Evolutionary conservation across 2,113 vertebrate species (phyloP).

Genomic region (Dipodomys merriami): DNA sequence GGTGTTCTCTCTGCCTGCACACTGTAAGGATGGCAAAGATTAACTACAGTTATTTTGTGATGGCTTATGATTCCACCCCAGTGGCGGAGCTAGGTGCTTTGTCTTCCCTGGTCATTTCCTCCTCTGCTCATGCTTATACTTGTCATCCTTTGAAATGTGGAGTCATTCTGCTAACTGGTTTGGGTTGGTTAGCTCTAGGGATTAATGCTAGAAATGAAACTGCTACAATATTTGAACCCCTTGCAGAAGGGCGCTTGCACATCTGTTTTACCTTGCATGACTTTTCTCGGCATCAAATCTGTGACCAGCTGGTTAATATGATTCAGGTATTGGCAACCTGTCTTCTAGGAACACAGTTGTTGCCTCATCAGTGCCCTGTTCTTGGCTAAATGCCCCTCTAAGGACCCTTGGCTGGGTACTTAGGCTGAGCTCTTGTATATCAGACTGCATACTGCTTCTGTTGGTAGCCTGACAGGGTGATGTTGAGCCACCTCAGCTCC

Average conservation of each 20-base stretch:
- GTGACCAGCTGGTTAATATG: not conserved
- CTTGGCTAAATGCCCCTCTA: not conserved
- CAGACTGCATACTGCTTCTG: rapidly evolving
- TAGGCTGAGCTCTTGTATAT: rapidly evolving
- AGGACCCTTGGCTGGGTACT: rapidly evolving
- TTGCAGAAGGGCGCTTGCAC: too few relatives aligned
- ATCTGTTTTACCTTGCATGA: not conserved
- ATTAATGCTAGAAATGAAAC: not conserved
- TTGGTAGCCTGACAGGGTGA: not conserved
- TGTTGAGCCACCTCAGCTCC: not conserved
- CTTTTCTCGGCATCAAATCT: not conserved
- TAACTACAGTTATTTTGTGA: not conserved
- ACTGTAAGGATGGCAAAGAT: not conserved
- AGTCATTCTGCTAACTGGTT: not conserved
- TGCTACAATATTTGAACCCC: not conserved
- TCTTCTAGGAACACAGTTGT: not conserved
- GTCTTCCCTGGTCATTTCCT: not conserved
- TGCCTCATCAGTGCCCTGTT: not conserved
- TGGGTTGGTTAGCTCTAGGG: not conserved
- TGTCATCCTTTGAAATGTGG: not conserved
- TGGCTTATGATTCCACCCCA: not conserved
- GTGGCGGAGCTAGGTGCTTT: not conserved
- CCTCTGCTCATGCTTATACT: not conserved
- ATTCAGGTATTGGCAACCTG: not conserved
- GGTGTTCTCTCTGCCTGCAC: not conserved